Base-by-base conservation (phyloP, 2,113 vertebrate genomes). In the Gopherus flavomarginatus region DNA sequence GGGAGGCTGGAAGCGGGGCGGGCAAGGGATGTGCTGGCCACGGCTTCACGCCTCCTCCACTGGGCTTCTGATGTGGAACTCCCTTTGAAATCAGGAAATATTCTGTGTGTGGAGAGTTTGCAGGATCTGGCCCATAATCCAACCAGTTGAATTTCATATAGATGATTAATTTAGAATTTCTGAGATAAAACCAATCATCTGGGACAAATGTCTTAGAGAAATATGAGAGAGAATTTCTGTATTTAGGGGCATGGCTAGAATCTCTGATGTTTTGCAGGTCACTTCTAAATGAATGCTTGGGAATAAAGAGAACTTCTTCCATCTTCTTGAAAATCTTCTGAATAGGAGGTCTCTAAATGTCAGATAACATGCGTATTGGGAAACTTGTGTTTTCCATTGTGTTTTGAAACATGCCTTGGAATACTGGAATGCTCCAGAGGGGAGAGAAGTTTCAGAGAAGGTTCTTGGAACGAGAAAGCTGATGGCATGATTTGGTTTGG, bases 301-400 rank as follows among this genome's bases (percentile, higher is more conserved):
- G 57, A 88, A 31, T 62, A 62, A 62, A 31, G 26, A 83, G 22
- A 94, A 83, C 21, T 1, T 56, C 4, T 82, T 75, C 8, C 1
- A 1, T 78, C 12, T 81, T 77, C 88, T 90, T 12, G 47, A 42
- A 86, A 83, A 17, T 59, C n/a, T 6, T 26, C 21, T 9, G 5
- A 80, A 54, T 54, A 10, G 9, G 35, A 85, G 24, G 14, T 38
- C 29, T 53, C 2, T 81, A 77, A 91, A 87, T 11, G 2, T 75
- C 44, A 0, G 0, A 24, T 29, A 79, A 38, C 8, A 3, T 81
- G n/a, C 11, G 8, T 17, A 2, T 6, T n/a, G 17, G 56, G 38
- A 79, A 92, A 56, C 24, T 35, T 47, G 4, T 6, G 62, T n/a
- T 65, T 65, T 65, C 62, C 62, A 35, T 35, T 65, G 44, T 50